Evolutionary conservation across 2,888 invertebrate species (phyloP), one percentile per base, ranked within the genome.

Genomic region (Ethmia dodecea): DNA sequence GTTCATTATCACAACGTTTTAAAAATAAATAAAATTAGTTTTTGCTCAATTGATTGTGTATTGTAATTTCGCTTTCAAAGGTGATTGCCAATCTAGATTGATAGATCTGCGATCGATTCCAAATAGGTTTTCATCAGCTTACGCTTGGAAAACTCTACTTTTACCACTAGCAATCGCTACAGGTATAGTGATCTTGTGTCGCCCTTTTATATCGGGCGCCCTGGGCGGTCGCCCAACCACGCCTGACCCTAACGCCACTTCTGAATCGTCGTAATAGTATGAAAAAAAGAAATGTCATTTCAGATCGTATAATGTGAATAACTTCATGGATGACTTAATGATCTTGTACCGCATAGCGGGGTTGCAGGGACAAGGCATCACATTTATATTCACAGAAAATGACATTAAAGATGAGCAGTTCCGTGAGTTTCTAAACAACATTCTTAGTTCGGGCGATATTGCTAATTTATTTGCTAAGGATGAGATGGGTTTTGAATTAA

Each of bases 321-420:
- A 95, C 69, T 89, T 97, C 45, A 91, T 94, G 88, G 96, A 97
- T 9, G 96, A 96, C 56, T 89, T 97, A 43, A 95, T 95, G 61
- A 87, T 89, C 49, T 72, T 97, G 38, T 96, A 95, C 61, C 89
- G 92, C 30, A 88, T 90, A 1, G 91, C 95, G n/a, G 96, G 96
- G 0, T 77, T 90, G 9, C 89, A 92, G 51, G 93, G 93, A 0
- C 77, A 80, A 10, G 96, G 96, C 4, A 89, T 95, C 18, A 90
- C 94, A 0, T 96, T 96, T 54, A 93, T 96, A 55, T 96, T 96
- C 61, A 96, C 96, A 3, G 96, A 96, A 62, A 96, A 96, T 57
- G 96, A 96, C 59, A 94, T 96, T 35, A 96, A 96, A 66, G 95
- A 96, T 52, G 96, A 96, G 62, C 91, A 92, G 4, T 97, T 96